A percentile compares a stretch with the other conserved stretches of the same genome.
phyloP scores from a whole-genome alignment of 2,113 vertebrate genomes.

The Macquaria ambigua region DNA sequence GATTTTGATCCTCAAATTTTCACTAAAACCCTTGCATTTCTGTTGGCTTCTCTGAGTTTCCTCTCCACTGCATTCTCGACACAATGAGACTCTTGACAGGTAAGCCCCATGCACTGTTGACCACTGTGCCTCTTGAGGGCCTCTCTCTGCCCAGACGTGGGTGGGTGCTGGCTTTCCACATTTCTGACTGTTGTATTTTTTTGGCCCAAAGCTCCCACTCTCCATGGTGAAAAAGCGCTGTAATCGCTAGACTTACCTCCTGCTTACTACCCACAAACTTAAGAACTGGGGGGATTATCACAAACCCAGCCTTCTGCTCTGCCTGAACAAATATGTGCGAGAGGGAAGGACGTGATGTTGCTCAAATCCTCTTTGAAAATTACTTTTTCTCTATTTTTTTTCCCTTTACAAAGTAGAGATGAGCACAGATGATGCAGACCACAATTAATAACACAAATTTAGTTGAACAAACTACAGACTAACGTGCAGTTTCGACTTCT shows the following conservation, averaged over 20 bases:
- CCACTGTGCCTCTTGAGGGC: slow-evolving; percentile 41
- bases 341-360: slow-evolving; percentile 23
- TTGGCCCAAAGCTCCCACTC: slow-evolving; percentile 16
- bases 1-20: slow-evolving; percentile 41
- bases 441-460: background rate
- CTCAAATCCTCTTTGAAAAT: slow-evolving; percentile 37
- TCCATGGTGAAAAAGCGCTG: background rate
- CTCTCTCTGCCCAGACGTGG: slow-evolving; percentile 36
- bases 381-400: background rate
- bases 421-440: background rate
- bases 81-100: slow-evolving; percentile 62
- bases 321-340: slow-evolving; percentile 29
- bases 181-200: slow-evolving; percentile 30
- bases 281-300: slow-evolving; percentile 50
- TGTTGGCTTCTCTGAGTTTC: slow-evolving; percentile 43
- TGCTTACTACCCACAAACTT: slow-evolving; percentile 52
- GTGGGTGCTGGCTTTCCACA: slow-evolving; percentile 33
- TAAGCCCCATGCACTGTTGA: slow-evolving; percentile 61
- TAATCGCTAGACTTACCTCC: slow-evolving; percentile 54
- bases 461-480: background rate
- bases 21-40: slow-evolving; percentile 25
- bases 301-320: slow-evolving; percentile 53
- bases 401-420: background rate
- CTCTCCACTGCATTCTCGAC: slow-evolving; percentile 60
- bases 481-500: background rate